These are phyloP conservation scores for Orestias chungarensis DNA, from an alignment of 2,797 vertebrate genomes.

Conservation along the genomic window DNA sequence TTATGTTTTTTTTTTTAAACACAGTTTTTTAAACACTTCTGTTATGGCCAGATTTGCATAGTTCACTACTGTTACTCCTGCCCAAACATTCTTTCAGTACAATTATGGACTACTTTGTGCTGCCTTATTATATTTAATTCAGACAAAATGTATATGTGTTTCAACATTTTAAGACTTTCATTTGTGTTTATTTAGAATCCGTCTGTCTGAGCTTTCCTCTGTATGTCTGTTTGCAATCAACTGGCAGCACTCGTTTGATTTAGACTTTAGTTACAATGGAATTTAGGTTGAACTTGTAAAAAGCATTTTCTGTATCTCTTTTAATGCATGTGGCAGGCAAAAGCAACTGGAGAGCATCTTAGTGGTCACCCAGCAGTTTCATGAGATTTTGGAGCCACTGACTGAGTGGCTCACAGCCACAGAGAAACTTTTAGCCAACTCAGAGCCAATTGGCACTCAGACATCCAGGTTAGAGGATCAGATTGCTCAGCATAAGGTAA, in stretches of 20 bases:
- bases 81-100: neutral
- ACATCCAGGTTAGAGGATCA: constrained; percentile 92
- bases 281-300: neutral
- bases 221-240: neutral
- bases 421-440: constrained; percentile 90
- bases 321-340: constrained; percentile 77
- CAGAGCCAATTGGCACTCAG: constrained; percentile 93
- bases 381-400: constrained; percentile 92
- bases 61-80: neutral
- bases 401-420: constrained; percentile 88
- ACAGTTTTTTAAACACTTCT: no score
- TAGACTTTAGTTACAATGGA: neutral
- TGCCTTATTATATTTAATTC: neutral
- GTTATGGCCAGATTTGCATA: neutral
- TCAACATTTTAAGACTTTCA: neutral
- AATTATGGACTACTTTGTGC: neutral
- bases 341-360: constrained; percentile 93
- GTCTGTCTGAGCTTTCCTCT: neutral
- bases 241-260: neutral
- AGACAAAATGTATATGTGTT: neutral
- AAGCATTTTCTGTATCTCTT: neutral
- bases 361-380: constrained; percentile 94
- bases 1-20: no score
- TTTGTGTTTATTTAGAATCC: neutral
- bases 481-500: constrained; percentile 92